phyloP scores from a whole-genome alignment of 2,113 vertebrate genomes.

The Alexandromys fortis region DNA sequence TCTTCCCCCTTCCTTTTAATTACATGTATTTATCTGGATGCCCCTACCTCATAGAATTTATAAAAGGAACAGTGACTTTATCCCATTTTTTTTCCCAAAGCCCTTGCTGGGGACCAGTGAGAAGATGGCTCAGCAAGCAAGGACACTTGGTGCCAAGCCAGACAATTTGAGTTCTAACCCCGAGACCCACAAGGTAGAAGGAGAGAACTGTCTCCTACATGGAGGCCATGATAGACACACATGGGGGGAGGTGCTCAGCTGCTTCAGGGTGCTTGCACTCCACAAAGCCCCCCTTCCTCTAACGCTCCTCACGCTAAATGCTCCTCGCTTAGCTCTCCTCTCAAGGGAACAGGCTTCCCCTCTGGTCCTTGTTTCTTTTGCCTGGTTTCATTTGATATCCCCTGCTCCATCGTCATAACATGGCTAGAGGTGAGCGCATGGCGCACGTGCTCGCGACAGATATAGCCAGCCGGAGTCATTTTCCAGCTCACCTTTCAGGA shows the following conservation, averaged over 20 bases:
- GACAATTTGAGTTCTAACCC: neutral
- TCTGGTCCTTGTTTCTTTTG: neutral
- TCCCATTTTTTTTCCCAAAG: conserved; percentile 27
- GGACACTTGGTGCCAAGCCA: neutral
- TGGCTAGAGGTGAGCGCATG: neutral
- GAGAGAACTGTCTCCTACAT: neutral
- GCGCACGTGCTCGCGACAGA: neutral
- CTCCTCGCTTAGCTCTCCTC: neutral
- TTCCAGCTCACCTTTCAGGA: neutral
- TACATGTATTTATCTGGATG: neutral
- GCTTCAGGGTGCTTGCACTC: neutral
- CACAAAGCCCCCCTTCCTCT: neutral
- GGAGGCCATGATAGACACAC: neutral
- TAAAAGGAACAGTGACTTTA: neutral
- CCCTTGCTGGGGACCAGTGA: neutral
- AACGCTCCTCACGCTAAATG: neutral
- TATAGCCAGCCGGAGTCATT: conserved; percentile 10
- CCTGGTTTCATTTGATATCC: neutral
- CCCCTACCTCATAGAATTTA: neutral
- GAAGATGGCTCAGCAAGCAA: neutral
- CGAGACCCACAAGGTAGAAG: neutral
- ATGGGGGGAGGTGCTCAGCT: neutral
- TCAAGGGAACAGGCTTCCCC: neutral
- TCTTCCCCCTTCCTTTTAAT: neutral
- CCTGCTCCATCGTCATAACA: neutral